These are phyloP conservation scores for Drosophila gaucha DNA, from an alignment of 2,888 invertebrate species.

Conservation along the genomic window DNA sequence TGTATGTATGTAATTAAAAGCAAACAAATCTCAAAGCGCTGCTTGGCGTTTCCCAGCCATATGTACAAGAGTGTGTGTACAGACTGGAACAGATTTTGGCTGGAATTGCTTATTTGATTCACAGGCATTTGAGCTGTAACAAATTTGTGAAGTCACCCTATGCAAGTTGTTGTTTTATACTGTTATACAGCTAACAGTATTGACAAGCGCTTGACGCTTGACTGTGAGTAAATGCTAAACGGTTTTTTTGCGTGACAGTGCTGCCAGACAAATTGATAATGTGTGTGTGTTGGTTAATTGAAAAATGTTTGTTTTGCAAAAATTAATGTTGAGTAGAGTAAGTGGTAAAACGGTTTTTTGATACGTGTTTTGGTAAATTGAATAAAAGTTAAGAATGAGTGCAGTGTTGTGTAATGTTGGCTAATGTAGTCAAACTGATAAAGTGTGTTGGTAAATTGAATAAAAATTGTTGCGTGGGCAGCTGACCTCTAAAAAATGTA, in stretches of 20 bases:
- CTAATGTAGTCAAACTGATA: neutral
- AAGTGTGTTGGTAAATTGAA: neutral
- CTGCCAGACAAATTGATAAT: slow-evolving; percentile 1
- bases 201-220: slow-evolving; percentile 12
- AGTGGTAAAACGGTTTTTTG: neutral
- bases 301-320: neutral
- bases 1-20: slow-evolving; percentile 65
- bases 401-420: neutral
- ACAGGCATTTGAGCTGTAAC: slow-evolving; percentile 12
- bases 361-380: neutral
- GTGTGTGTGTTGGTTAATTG: too few relatives aligned
- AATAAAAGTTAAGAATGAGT: too few relatives aligned
- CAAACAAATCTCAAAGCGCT: slow-evolving; percentile 60
- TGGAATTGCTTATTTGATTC: slow-evolving; percentile 7
- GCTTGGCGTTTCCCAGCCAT: slow-evolving; percentile 45
- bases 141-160: slow-evolving; percentile 48
- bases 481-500: neutral
- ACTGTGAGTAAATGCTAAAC: slow-evolving; percentile 25
- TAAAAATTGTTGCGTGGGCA: too few relatives aligned
- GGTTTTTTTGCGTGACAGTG: slow-evolving; percentile 14
- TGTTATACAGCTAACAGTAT: slow-evolving; percentile 50
- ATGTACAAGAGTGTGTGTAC: slow-evolving; percentile 12
- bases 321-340: neutral
- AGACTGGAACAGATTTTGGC: slow-evolving; percentile 39
- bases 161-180: slow-evolving; percentile 26